A percentile compares a stretch with the other conserved stretches of the same genome.
These are phyloP conservation scores for Pangasianodon gigas DNA, from an alignment of 2,113 vertebrate genomes.

Conservation along the genomic window DNA sequence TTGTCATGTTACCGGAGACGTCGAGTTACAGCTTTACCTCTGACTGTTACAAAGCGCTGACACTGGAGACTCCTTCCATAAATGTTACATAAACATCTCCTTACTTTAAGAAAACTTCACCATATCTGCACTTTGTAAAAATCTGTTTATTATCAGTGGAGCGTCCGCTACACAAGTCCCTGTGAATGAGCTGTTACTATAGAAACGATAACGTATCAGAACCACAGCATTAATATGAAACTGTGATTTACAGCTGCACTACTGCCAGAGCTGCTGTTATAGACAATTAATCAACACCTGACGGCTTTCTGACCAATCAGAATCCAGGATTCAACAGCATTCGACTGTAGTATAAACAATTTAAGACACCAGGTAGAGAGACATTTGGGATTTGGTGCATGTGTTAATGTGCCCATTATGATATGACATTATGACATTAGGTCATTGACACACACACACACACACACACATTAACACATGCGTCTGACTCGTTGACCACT, in stretches of 20 bases:
- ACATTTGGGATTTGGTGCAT: too few relatives aligned
- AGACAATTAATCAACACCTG: background rate
- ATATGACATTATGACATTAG: background rate
- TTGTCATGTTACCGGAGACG: background rate
- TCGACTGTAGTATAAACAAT: background rate
- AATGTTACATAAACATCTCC: background rate
- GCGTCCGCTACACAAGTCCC: too few relatives aligned
- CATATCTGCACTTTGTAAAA: too few relatives aligned
- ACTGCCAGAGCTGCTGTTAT: background rate
- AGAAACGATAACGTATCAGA: background rate
- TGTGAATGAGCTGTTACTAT: background rate
- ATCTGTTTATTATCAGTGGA: too few relatives aligned
- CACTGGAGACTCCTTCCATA: background rate
- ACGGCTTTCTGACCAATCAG: background rate
- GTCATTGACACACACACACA: slow-evolving; percentile 3
- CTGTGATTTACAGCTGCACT: background rate
- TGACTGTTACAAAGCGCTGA: background rate
- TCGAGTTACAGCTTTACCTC: too few relatives aligned
- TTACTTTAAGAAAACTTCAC: too few relatives aligned
- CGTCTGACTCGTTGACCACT: slow-evolving; percentile 3
- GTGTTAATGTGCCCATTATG: background rate
- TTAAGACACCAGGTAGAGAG: background rate
- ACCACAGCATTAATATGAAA: background rate
- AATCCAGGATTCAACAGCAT: background rate
- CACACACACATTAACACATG: background rate